These are phyloP conservation scores for Pseudotriccus pelzelni DNA, from an alignment of 2,797 vertebrate species.

Conservation along the genomic window DNA sequence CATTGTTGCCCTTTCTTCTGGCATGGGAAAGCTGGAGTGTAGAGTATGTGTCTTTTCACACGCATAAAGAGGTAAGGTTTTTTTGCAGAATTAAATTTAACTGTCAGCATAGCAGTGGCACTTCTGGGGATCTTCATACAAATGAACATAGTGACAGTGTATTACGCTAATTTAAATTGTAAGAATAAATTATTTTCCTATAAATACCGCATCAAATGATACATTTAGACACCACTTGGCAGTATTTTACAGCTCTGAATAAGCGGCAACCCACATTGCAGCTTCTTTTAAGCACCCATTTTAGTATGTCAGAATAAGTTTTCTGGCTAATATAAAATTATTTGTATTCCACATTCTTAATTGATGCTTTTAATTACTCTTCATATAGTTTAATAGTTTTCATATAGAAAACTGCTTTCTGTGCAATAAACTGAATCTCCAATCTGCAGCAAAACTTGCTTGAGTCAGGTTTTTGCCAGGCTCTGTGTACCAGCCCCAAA, in stretches of 20 bases:
- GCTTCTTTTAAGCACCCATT: slow-evolving; percentile 16
- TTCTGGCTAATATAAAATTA: slow-evolving; percentile 64
- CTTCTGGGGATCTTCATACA: not conserved
- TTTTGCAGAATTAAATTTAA: not conserved
- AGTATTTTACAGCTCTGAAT: not conserved
- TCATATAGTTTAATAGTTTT: slow-evolving; percentile 66
- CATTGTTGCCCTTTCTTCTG: not conserved
- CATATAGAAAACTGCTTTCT: slow-evolving; percentile 61
- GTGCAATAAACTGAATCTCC: slow-evolving; percentile 46
- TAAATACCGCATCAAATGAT: not conserved
- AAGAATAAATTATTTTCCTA: slow-evolving; percentile 46
- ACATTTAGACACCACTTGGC: slow-evolving; percentile 9
- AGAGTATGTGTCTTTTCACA: not conserved
- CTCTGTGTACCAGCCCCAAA: slow-evolving; percentile 36
- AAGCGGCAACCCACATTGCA: slow-evolving; percentile 2
- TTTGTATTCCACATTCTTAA: slow-evolving; percentile 62
- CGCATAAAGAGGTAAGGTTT: not conserved
- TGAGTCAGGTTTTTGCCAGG: slow-evolving; percentile 64
- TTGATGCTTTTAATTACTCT: slow-evolving; percentile 72
- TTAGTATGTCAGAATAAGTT: slow-evolving; percentile 52
- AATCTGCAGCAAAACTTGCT: slow-evolving; percentile 59
- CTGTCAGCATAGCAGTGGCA: not conserved
- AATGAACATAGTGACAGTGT: not conserved
- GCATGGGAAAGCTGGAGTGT: not conserved
- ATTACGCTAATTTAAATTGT: not conserved